Conservation (phyloP, 2,888 invertebrate species). For the Mantis religiosa region DNA sequence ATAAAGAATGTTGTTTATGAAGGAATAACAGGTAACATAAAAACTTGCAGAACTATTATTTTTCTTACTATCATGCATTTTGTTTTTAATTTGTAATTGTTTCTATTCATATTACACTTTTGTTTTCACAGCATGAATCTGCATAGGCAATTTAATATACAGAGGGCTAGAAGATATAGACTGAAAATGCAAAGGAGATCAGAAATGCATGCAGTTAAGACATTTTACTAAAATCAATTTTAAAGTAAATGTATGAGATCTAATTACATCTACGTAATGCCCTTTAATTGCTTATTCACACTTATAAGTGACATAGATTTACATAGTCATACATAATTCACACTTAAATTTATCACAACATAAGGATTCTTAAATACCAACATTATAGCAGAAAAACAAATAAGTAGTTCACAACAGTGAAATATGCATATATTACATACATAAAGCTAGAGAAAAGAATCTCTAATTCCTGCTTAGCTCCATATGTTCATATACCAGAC, state of each 20-base stretch:
- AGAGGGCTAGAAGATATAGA: background rate
- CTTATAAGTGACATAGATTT: background rate
- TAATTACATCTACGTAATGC: too few relatives aligned
- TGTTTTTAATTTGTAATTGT: too few relatives aligned
- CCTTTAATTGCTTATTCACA: background rate
- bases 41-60: too few relatives aligned
- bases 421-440: background rate
- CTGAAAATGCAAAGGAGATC: background rate
- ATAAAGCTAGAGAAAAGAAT: too few relatives aligned
- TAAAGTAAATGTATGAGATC: background rate
- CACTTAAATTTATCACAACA: background rate
- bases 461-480: too few relatives aligned
- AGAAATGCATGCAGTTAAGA: background rate
- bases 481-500: too few relatives aligned
- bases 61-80: too few relatives aligned
- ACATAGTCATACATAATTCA: background rate
- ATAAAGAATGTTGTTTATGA: too few relatives aligned
- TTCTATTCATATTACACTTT: too few relatives aligned
- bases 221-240: background rate
- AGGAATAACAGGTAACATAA: too few relatives aligned
- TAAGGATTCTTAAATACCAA: background rate
- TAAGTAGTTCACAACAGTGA: background rate
- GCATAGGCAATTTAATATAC: background rate
- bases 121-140: too few relatives aligned
- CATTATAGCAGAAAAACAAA: background rate